Evolutionary conservation across 2,888 invertebrate species (phyloP), one percentile per base, ranked within the genome.

Genomic region (Philhelius pedissequus): DNA sequence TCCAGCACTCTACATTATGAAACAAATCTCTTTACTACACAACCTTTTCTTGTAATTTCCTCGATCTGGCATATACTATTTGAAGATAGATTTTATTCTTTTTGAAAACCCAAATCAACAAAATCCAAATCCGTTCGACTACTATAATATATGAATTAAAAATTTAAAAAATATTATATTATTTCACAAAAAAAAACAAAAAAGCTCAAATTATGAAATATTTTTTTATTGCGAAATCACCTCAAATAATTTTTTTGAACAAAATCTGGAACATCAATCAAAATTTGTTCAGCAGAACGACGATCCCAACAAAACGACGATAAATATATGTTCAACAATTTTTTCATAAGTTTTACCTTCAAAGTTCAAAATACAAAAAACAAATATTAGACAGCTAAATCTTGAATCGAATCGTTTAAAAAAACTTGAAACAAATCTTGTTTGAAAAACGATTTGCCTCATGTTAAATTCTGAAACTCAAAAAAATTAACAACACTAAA

Each of bases 291-390:
- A 52, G 13, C 20, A 8, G 32, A 40, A n/a, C 25, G 54, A 20
- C 54, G 77, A 25, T 62, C 35, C 69, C 77, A 69, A 70, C 77
- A 77, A 56, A 66, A 56, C n/a, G 62, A 45, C 4, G 62, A 64
- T 18, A 70, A n/a, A 62, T 54, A 64, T 18, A 15, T 20, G 9
- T 54, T 22, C 35, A 77, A 25, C 9, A 35, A 20, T 30, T 62
- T 64, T 50, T 22, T 56, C 38, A 62, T 15, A 15, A 52, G 22
- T 18, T 70, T 70, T 25, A 77, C 77, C 77, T 77, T 77, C n/a
- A 77, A 77, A 35, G 48, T 77, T 77, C n/a, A 77, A 77, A 35
- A 64, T 13, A 64, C 64, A 64, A 64, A n/a, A 62, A 43, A 18
- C 15, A 40, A 30, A 43, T 13, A 18, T 64, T n/a, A 48, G 5